Base-by-base conservation (phyloP, 2,888 invertebrate species). In the Liopterus haemorrhoidalis region DNA sequence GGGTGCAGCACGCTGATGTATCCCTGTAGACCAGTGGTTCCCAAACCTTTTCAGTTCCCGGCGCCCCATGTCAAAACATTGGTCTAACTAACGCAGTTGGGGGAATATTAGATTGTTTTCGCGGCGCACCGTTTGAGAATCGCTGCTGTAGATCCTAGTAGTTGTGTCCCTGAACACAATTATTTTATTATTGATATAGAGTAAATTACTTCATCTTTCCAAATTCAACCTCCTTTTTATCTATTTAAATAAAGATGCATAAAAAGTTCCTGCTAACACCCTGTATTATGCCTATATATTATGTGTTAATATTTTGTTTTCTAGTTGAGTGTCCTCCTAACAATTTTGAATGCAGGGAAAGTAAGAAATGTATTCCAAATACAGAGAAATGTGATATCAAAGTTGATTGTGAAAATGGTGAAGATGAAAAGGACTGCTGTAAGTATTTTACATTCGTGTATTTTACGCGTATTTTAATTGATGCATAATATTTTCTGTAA, bases 341-440 rank as follows among this genome's bases (percentile, higher is more conserved):
- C 20, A 72, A 81, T 55, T 85, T 77, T 58, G 66, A 75, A 9
- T 89, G 88, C 57, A 71, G 72, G 28, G 61, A 69, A 39, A 83
- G 82, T 58, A 73, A 75, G 59, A 67, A 64, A 20, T 90, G 89
- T 57, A 66, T 89, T 43, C 69, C 78, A 1, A 57, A 65, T 6
- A 60, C 68, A 27, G 70, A 75, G 50, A 74, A 75, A 12, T 90
- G 90, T 59, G 78, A 90, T 64, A 75, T 73, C 19, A 64, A 60
- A 31, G 55, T 67, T 1, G 81, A 89, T 53, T 89, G 89, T 60
- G 69, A 69, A 12, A 66, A 74, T 51, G 75, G 76, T 18, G 88
- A 88, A 68, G 90, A 90, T 60, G 90, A 90, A 71, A 59, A 73
- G 38, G 79, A 86, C 61, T 90, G 90, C 61, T 77, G 86, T 86